Evolutionary conservation across 2,797 vertebrate species (phyloP).

Genomic region (Phoebastria nigripes): DNA sequence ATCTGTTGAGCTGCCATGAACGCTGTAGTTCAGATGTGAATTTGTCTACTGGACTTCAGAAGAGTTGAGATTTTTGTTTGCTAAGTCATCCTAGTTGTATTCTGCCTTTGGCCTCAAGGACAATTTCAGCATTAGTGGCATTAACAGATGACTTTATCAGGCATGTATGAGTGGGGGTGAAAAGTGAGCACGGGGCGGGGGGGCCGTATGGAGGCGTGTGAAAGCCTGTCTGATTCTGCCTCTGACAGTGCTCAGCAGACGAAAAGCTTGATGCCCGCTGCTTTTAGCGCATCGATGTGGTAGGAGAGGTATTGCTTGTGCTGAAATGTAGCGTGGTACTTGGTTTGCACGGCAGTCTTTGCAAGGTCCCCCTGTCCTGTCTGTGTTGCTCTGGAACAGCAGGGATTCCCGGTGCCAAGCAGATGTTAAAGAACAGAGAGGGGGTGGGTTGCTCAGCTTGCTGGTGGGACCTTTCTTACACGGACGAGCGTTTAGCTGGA

Average conservation of each 20-base stretch:
- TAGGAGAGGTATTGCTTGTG: rapidly evolving
- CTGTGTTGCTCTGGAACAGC: not conserved
- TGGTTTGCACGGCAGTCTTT: not conserved
- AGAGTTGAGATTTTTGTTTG: not conserved
- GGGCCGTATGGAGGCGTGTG: rapidly evolving
- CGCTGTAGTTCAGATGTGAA: rapidly evolving
- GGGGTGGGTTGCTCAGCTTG: not conserved
- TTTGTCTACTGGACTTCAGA: not conserved
- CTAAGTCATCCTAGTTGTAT: no score
- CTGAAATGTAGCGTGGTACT: rapidly evolving
- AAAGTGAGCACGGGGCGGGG: rapidly evolving
- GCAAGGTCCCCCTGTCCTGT: rapidly evolving
- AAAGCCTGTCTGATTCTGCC: not conserved
- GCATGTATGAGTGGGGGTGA: rapidly evolving
- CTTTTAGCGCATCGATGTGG: rapidly evolving
- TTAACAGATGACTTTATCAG: not conserved
- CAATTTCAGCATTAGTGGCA: rapidly evolving
- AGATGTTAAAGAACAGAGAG: no score
- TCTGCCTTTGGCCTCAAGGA: not conserved
- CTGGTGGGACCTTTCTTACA: not conserved
- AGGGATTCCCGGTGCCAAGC: not conserved
- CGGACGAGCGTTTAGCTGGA: rapidly evolving
- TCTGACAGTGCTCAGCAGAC: not conserved
- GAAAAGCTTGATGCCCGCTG: rapidly evolving
- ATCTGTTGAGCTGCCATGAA: rapidly evolving